Percentiles rank a stretch among this genome's conserved stretches.
phyloP scores from a whole-genome alignment of 2,888 invertebrate genomes.

The Microctonus hyperodae region DNA sequence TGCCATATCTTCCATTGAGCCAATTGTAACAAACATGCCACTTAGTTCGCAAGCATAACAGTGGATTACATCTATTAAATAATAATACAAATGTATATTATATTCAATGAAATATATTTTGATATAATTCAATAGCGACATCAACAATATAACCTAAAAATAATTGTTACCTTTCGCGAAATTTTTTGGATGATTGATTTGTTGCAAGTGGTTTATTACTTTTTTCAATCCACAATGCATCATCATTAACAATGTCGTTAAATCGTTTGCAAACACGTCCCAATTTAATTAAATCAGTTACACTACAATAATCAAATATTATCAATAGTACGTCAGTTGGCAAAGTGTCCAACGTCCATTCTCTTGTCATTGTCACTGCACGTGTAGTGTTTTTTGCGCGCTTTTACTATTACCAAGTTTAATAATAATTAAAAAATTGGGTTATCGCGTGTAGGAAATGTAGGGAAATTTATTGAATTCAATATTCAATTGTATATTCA shows the following conservation, averaged over 20 bases:
- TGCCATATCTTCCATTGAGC: conserved; percentile 66
- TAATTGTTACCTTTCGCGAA: conserved; percentile 51
- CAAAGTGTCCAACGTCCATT: conserved; percentile 53
- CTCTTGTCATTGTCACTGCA: conserved; percentile 50
- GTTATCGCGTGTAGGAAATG: too few relatives aligned
- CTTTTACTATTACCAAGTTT: too few relatives aligned
- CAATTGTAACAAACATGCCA: conserved; percentile 66
- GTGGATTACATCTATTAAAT: conserved; percentile 52
- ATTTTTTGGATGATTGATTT: conserved; percentile 55
- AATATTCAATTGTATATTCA: too few relatives aligned
- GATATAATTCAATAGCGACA: not conserved
- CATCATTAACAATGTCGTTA: conserved; percentile 62
- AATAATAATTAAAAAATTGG: too few relatives aligned
- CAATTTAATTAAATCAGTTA: conserved; percentile 65
- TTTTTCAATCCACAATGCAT: conserved; percentile 58
- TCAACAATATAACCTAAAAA: conserved; percentile 40
- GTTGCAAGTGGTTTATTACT: conserved; percentile 54
- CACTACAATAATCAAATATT: conserved; percentile 66
- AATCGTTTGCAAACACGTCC: conserved; percentile 65
- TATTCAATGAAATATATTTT: too few relatives aligned
- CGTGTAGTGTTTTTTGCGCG: not conserved
- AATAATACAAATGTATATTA: not conserved
- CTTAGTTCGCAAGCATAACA: conserved; percentile 58
- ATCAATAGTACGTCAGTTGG: conserved; percentile 65
- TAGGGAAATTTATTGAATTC: too few relatives aligned